These are phyloP conservation scores for Enteromius thamalakanensis DNA, from an alignment of 2,797 vertebrate species.

Conservation along the genomic window DNA sequence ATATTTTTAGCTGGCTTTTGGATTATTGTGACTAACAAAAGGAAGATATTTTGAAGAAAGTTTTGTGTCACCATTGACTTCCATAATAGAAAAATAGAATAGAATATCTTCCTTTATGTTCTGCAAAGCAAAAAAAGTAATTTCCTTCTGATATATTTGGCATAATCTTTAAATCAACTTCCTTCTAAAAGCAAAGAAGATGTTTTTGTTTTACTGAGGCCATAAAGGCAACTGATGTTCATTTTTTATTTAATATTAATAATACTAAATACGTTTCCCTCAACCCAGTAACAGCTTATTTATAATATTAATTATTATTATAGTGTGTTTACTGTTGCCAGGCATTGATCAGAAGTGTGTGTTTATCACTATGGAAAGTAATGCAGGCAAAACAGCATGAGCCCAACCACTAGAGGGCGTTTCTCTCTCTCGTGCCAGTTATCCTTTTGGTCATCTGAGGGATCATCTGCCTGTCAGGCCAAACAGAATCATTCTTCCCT, in stretches of 20 bases:
- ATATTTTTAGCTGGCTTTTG: neutral
- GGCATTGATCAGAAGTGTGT: neutral
- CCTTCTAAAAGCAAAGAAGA: neutral
- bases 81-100: no score
- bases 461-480: neutral
- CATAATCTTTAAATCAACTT: neutral
- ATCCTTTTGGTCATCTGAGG: neutral
- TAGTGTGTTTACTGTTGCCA: neutral
- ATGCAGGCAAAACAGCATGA: neutral
- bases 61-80: no score
- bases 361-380: neutral
- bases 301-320: neutral
- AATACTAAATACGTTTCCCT: neutral
- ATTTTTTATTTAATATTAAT: neutral
- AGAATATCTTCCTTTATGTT: no score
- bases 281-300: neutral
- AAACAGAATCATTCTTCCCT: neutral
- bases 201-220: neutral
- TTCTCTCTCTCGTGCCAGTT: neutral
- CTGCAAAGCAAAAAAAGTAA: no score
- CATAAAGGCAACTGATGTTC: neutral
- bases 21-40: neutral
- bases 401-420: constrained; percentile 36
- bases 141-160: neutral
- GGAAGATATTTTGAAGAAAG: no score